phyloP scores from a whole-genome alignment of 1,140 invertebrate genomes.

The Nixonia krombeini region DNA sequence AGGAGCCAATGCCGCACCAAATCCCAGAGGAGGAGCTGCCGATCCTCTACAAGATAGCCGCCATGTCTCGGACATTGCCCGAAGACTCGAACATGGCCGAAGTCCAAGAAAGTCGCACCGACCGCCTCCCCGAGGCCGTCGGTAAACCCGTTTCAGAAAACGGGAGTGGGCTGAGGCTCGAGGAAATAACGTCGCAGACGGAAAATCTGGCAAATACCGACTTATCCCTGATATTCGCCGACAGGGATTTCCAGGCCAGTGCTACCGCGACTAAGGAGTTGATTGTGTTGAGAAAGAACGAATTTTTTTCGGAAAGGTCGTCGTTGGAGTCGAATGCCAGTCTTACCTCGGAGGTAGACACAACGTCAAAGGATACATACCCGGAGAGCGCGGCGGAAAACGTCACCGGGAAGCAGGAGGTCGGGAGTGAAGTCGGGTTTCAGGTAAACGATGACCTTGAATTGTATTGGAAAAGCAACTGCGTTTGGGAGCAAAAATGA shows the following conservation, averaged over 20 bases:
- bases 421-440: not conserved
- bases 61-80: not conserved
- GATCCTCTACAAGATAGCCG: not conserved
- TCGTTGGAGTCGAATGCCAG: not conserved
- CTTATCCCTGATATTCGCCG: not conserved
- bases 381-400: no score
- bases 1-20: not conserved
- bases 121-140: no score
- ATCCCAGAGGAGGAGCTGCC: not conserved
- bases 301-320: conserved; percentile 1
- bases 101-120: no score
- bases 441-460: not conserved
- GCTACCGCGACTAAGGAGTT: not conserved
- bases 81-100: no score
- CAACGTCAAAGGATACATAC: conserved; percentile 3
- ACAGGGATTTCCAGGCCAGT: no score
- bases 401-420: not conserved
- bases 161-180: not conserved
- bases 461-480: conserved; percentile 3
- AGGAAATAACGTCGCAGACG: not conserved
- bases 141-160: not conserved
- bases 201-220: not conserved
- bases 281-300: not conserved
- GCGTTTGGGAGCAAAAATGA: not conserved
- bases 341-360: not conserved